Base-by-base conservation (phyloP, 2,797 vertebrate species). In the Takifugu rubripes region DNA sequence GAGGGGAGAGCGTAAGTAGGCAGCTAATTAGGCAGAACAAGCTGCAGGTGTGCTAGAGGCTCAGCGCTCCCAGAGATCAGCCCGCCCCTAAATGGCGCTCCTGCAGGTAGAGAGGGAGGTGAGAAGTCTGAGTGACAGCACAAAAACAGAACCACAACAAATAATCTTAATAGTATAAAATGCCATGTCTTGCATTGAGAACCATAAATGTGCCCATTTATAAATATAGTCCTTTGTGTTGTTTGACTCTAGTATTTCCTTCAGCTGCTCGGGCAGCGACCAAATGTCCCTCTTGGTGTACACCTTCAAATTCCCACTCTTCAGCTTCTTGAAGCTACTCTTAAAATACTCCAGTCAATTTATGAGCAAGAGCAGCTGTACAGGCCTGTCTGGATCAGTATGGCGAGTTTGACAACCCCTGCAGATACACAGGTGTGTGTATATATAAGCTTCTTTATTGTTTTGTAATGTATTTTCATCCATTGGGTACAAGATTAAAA, bases 381-480 rank as follows among this genome's bases (percentile, higher is more conserved):
- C 59, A 66, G 82, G 49, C 93, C 92, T 0, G 77, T 91, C 27
- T 94, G 92, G 93, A 52, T 94, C 5, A 86, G 83, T 69, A 80
- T 92, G 88, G 88, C 86, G 1, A 17, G 84, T 42, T 76, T 85
- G 49, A 68, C 87, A 0, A 74, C 79, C 29, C 61, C 50, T 24
- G 84, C 89, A 53, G 45, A 8, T 3, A 68, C 66, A 17, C 47
- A 59, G 33, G 78, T 80, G 50, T 6, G 43, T 9, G 14, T 16
- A 33, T 33, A 21, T 21, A 21, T 21, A 21, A 21, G 21, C 7
- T 31, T 8, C 29, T 33, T 33, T 9, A 33, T 10, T 33, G 31
- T 33, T 33, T 33, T 33, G 31, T 33, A 10, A 33, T 33, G 31
- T 33, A 33, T 33, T 33, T 10, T 33, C 31, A 33, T 33, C 31